Base-by-base conservation (phyloP, 2,888 invertebrate species). In the Prenolepis imparis region DNA sequence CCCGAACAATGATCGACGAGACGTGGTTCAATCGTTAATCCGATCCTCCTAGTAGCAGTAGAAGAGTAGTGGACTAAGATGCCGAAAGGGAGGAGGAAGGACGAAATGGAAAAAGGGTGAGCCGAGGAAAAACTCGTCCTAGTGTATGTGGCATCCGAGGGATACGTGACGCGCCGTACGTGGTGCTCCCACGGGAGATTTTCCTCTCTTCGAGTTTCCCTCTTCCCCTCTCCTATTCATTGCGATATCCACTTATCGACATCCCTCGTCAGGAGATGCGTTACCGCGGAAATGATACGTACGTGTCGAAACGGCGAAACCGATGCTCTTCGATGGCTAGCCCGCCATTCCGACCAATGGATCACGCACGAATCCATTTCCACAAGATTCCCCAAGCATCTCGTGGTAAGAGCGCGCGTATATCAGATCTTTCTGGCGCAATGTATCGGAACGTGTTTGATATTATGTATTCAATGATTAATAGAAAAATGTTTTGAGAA, bases 191-290 rank as follows among this genome's bases (percentile, higher is more conserved):
- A 28, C 63, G 75, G 80, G 80, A 80, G 81, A 82, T 73, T 80
- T 83, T 77, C 52, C 55, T 57, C 83, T 12, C 55, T n/a, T 8
- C 52, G 61, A 21, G 41, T 61, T 63, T 36, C 5, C 5, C 61
- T 63, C 68, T 21, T 44, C 3, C 57, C 32, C 66, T 44, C 21
- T 39, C 72, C 77, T 70, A 77, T 72, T 83, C 67, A 59, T 72
- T 63, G 73, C 68, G 66, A 81, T 81, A 84, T 84, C 84, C 85
- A 84, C 85, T 85, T 85, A 84, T 85, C 81, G 84, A 81, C 74
- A 75, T 83, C 85, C 85, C 75, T 81, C 85, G 85, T 85, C 84
- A 81, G 66, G 84, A 61, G 81, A 72, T 63, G 63, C 80, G 74
- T 85, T 81, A 57, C 72, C 75, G 64, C 80, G 84, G 84, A 81